Conservation (phyloP, 2,888 invertebrate species). For the Aporophyla lueneburgensis region DNA sequence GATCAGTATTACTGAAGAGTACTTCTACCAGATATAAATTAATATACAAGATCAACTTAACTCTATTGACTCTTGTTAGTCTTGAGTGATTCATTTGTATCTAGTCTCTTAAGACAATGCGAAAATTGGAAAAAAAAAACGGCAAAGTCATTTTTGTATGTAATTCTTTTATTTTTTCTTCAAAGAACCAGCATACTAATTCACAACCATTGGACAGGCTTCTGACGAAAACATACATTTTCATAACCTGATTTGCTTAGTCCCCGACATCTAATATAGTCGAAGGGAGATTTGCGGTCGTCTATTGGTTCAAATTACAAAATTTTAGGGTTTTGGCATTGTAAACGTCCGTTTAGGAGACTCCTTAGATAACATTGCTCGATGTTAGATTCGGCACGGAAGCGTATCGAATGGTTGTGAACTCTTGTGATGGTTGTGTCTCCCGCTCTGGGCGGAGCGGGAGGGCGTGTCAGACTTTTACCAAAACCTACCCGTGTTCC, state of each 20-base stretch:
- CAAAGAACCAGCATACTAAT: neutral
- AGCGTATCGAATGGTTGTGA: neutral
- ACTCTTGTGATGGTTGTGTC: too few relatives aligned
- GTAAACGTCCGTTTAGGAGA: neutral
- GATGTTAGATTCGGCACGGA: neutral
- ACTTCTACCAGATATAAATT: conserved; percentile 24
- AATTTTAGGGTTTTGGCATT: neutral
- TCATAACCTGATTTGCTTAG: neutral
- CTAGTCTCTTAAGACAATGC: neutral
- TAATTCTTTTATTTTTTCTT: too few relatives aligned
- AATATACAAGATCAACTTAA: conserved; percentile 19
- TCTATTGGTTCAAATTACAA: neutral
- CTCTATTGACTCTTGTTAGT: conserved; percentile 8
- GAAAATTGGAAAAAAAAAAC: neutral
- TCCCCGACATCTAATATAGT: neutral
- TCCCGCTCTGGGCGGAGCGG: too few relatives aligned
- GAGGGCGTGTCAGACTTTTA: too few relatives aligned
- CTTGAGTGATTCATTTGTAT: conserved; percentile 11
- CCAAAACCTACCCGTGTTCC: too few relatives aligned
- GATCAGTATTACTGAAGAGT: conserved; percentile 20
- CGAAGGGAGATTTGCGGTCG: neutral
- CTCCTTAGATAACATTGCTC: neutral
- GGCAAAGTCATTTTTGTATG: too few relatives aligned
- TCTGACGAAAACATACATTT: neutral
- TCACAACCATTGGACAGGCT: neutral